phyloP scores from a whole-genome alignment of 2,113 vertebrate species.

The Pachyramphus minor region DNA sequence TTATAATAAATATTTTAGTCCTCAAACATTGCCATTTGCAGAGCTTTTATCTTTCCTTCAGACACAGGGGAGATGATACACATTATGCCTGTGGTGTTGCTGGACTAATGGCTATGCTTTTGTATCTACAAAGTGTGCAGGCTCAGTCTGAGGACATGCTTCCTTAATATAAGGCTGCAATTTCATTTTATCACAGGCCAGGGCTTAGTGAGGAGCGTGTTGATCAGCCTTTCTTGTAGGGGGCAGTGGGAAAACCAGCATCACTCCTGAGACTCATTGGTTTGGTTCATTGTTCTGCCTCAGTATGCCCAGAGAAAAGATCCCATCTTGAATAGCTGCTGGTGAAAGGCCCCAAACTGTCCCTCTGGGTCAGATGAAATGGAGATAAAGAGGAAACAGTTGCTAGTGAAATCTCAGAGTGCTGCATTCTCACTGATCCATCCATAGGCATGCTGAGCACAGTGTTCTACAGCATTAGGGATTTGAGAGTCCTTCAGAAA shows the following conservation, averaged over 20 bases:
- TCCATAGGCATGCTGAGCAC: not conserved
- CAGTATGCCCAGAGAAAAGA: fast-evolving
- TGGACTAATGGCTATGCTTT: not conserved
- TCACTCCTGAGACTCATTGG: not conserved
- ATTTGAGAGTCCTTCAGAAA: not conserved
- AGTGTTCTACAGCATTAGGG: not conserved
- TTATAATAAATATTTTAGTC: slow-evolving; percentile 65
- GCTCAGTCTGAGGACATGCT: not conserved
- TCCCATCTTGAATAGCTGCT: not conserved
- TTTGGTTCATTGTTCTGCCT: not conserved
- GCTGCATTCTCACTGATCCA: not conserved
- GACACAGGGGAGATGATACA: not conserved
- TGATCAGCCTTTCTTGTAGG: not conserved
- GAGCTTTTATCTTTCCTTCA: not conserved
- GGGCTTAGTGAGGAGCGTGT: not conserved
- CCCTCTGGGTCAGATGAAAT: not conserved
- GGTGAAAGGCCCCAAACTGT: not conserved
- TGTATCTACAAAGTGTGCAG: not conserved
- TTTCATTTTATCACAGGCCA: not conserved
- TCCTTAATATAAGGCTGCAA: not conserved
- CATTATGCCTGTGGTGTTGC: not conserved
- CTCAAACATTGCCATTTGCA: not conserved
- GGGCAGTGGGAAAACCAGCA: not conserved
- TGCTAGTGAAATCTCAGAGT: not conserved
- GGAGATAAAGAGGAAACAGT: not conserved